Evolutionary conservation across 2,888 invertebrate genomes (phyloP).

Genomic region (Orthonychiurus folsomi): DNA sequence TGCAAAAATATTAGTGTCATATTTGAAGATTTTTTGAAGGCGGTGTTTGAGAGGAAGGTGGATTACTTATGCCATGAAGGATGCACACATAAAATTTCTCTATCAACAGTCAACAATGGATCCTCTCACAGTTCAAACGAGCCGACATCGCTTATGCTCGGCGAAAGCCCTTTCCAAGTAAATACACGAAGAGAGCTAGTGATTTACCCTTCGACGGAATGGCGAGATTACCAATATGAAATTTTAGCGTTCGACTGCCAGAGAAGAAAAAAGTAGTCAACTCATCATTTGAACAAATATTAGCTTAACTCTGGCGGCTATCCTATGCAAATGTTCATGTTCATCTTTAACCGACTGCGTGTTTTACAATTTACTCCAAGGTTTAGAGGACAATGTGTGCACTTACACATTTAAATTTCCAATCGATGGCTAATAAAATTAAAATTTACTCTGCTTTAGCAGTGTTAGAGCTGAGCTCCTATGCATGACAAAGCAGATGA

Average conservation of each 20-base stretch:
- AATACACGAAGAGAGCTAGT: not conserved
- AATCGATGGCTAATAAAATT: too few species aligned
- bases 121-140: not conserved
- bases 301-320: not conserved
- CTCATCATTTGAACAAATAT: not conserved
- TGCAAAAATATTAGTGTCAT: not conserved
- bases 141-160: not conserved
- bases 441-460: too few species aligned
- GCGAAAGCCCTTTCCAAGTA: not conserved
- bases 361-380: too few species aligned
- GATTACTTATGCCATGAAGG: not conserved
- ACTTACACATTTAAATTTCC: too few species aligned
- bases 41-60: too few species aligned
- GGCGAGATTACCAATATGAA: not conserved
- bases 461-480: too few species aligned
- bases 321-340: too few species aligned
- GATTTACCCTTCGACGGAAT: not conserved
- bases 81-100: not conserved
- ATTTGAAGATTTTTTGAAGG: not conserved
- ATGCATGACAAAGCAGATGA: too few species aligned
- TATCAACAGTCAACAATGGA: not conserved
- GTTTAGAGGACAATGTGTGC: too few species aligned
- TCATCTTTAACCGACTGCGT: too few species aligned
- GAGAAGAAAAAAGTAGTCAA: too few species aligned
- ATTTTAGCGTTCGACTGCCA: not conserved